Evolutionary conservation across 2,797 vertebrate genomes (phyloP).

Genomic region (Eulemur coronatus): DNA sequence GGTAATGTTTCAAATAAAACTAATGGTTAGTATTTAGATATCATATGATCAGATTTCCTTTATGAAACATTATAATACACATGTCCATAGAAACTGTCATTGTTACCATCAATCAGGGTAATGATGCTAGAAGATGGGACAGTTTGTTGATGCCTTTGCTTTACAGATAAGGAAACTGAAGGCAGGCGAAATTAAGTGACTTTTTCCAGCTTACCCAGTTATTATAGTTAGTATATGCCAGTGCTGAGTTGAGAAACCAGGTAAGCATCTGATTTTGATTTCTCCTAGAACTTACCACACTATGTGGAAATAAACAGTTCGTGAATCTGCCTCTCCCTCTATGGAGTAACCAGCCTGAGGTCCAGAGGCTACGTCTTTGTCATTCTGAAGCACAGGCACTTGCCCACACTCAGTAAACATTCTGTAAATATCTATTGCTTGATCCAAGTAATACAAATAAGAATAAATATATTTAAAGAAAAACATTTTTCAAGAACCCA

Average conservation of each 20-base stretch:
- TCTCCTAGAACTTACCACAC: not conserved
- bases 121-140: not conserved
- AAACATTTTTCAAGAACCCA: not conserved
- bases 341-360: not conserved
- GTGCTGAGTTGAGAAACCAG: not conserved
- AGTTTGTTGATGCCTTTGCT: not conserved
- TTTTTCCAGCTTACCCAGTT: not conserved
- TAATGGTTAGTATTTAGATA: not conserved
- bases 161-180: not conserved
- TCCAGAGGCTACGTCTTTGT: not conserved
- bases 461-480: not conserved
- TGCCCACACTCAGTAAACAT: not conserved
- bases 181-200: not conserved
- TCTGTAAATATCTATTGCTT: not conserved
- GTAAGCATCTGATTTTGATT: not conserved
- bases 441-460: not conserved
- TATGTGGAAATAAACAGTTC: not conserved
- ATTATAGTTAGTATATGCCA: not conserved
- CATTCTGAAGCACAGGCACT: not conserved
- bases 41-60: not conserved
- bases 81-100: not conserved
- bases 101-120: not conserved
- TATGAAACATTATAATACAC: not conserved
- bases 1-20: not conserved
- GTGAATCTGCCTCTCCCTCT: not conserved